Base-by-base conservation (phyloP, 2,113 vertebrate species). In the Callipepla squamata region DNA sequence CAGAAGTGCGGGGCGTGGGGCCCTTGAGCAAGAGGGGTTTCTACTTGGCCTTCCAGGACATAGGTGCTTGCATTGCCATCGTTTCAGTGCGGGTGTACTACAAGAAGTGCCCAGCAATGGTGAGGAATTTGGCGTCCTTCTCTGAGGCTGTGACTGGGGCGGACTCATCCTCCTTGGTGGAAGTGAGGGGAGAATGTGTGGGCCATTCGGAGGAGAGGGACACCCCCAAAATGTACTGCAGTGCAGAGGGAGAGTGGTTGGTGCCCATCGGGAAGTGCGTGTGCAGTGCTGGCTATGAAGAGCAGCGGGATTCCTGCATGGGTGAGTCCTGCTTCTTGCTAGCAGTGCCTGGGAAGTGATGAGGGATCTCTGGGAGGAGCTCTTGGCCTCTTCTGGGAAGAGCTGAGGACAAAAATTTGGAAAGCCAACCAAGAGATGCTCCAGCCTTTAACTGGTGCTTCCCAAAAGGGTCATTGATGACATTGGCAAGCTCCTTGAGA, bases 221-320 rank as follows among this genome's bases (percentile, higher is more conserved):
- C 98, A 99, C 99, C 0, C 99, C 99, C 42, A 99, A 99, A 95
- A 99, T 99, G 99, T 99, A 99, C 98, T 99, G 99, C 98, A 99
- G 99, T 14, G 99, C 99, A 0, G 99, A 99, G 89, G 99, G 99
- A n/a, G 99, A 99, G 93, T 99, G 99, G 99, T 81, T 99, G 93
- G 99, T 99, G 87, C 99, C 99, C 95, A 99, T 99, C 0, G 99
- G 99, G 89, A 98, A 98, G 90, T 99, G 99, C 0, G 99, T 99
- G 89, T 99, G 99, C 97, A 99, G 98, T 0, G 98, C 99, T 0
- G 99, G 99, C 18, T 99, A 99, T 0, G 98, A 99, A 63, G 99
- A 99, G 87, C 98, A 98, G 88, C 95, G 95, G 13, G 99, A 99
- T 67, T 97, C 98, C 88, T 99, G 99, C 36, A 97, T 98, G 82